Evolutionary conservation across 2,113 vertebrate genomes (phyloP).

Genomic region (Protomyctophum bolini): DNA sequence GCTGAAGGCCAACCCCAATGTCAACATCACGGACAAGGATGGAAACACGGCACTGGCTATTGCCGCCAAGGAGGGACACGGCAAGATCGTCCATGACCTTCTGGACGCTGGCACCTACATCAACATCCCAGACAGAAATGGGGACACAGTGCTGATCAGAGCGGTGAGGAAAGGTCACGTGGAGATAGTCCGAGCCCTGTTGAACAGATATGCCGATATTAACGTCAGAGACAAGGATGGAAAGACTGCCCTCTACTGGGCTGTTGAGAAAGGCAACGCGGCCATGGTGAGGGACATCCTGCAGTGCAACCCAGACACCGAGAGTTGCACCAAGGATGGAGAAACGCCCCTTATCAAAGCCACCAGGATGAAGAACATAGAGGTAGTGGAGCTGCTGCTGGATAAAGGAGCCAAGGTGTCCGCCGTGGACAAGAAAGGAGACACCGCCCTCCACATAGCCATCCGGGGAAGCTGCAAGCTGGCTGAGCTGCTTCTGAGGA

Average conservation of each 20-base stretch:
- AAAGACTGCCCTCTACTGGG: constrained; percentile 97
- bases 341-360: constrained; percentile 92
- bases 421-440: constrained; percentile 93
- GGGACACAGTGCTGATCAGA: constrained; percentile 95
- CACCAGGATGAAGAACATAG: constrained; percentile 92
- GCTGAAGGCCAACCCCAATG: constrained; percentile 94
- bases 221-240: constrained; percentile 96
- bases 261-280: constrained; percentile 95
- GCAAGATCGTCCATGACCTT: constrained; percentile 94
- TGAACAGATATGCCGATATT: constrained; percentile 97
- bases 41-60: constrained; percentile 97
- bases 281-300: constrained; percentile 97
- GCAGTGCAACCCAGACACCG: constrained; percentile 96
- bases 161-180: constrained; percentile 96
- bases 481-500: constrained; percentile 93
- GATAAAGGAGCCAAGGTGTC: constrained; percentile 91
- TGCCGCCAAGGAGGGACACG: constrained; percentile 95
- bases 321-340: constrained; percentile 93
- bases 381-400: constrained; percentile 89
- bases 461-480: constrained; percentile 96
- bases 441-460: constrained; percentile 95
- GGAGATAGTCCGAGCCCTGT: constrained; percentile 94
- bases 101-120: constrained; percentile 96
- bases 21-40: constrained; percentile 97
- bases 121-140: constrained; percentile 96